These are phyloP conservation scores for Cinara cedri DNA, from an alignment of 2,888 invertebrate species.

Conservation along the genomic window DNA sequence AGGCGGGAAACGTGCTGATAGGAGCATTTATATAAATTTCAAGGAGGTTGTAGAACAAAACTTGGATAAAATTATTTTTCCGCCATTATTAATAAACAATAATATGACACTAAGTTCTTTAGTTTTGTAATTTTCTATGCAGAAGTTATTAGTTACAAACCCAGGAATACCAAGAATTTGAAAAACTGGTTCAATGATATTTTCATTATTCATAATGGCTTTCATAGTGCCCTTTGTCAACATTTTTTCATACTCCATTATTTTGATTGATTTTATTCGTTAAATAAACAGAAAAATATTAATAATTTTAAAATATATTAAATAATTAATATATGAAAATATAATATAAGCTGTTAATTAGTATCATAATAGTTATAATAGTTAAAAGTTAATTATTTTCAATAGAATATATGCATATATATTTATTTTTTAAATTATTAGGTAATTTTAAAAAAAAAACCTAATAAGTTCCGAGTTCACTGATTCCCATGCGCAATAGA, in stretches of 20 bases:
- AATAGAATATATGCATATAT: too few relatives aligned
- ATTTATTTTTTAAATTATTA: too few relatives aligned
- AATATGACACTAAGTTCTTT: too few relatives aligned
- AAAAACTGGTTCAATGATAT: conserved; percentile 75
- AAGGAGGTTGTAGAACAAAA: background rate
- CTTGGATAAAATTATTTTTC: background rate
- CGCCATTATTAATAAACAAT: background rate
- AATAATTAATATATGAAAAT: background rate
- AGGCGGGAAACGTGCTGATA: conserved; percentile 44
- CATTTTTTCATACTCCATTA: conserved; percentile 45
- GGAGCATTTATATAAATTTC: background rate
- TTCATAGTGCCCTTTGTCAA: conserved; percentile 62
- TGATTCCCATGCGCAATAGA: too few relatives aligned
- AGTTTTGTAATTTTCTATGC: too few relatives aligned
- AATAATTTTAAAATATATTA: background rate
- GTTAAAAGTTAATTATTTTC: too few relatives aligned
- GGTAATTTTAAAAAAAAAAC: too few relatives aligned
- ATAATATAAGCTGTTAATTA: background rate
- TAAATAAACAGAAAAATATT: background rate
- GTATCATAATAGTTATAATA: background rate
- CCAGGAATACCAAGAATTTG: conserved; percentile 77
- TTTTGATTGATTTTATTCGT: background rate
- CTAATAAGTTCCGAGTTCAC: too few relatives aligned
- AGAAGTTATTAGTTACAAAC: too few relatives aligned
- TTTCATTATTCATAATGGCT: conserved; percentile 78